Conservation (phyloP, 2,888 invertebrate species). For the Morpho deidamia region DNA sequence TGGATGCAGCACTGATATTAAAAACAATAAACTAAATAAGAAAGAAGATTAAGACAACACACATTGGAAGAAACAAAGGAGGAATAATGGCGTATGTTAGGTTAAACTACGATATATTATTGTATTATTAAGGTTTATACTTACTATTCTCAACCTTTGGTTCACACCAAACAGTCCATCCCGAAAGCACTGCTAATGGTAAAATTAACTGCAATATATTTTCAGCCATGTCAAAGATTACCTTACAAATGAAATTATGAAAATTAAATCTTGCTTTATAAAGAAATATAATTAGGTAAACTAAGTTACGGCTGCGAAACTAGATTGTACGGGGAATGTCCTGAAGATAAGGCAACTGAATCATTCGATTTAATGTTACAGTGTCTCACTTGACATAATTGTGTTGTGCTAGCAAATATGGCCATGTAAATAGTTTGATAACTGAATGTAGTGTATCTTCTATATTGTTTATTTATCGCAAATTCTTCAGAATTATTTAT, state of each 20-base stretch:
- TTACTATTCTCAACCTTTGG: neutral
- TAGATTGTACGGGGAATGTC: neutral
- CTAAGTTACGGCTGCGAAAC: neutral
- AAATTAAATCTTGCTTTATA: conserved; percentile 1
- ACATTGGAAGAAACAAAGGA: too few species aligned
- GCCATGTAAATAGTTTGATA: neutral
- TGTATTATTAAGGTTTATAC: neutral
- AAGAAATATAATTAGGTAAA: neutral
- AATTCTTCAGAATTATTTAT: too few species aligned
- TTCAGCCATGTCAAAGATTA: neutral
- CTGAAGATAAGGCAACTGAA: conserved; percentile 3
- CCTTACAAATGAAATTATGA: neutral
- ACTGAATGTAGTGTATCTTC: neutral
- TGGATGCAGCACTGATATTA: too few species aligned
- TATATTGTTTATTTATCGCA: too few species aligned
- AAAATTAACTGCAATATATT: neutral
- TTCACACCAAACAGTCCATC: neutral
- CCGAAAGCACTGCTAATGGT: neutral
- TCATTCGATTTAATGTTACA: neutral
- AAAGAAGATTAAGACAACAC: too few species aligned
- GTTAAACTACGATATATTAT: neutral
- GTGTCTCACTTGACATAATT: conserved; percentile 1
- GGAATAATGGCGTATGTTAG: too few species aligned
- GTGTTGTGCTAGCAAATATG: neutral
- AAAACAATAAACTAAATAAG: too few species aligned